Evolutionary conservation across 2,113 vertebrate genomes (phyloP), one percentile per base, ranked within the genome.

Genomic region (Mionectes macconnelli): DNA sequence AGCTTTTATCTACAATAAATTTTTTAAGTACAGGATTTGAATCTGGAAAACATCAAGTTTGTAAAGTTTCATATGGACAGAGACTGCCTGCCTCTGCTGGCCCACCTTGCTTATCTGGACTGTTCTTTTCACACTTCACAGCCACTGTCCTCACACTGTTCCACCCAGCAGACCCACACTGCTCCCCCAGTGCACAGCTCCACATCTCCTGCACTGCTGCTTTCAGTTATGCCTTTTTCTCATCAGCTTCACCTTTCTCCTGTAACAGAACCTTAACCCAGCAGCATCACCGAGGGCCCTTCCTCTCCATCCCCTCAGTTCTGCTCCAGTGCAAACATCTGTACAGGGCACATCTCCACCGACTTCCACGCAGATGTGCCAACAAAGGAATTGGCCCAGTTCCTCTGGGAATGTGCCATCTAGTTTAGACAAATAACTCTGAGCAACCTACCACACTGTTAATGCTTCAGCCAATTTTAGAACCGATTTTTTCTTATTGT

Each of bases 31-130:
- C 25, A 83, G 77, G 27, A 55, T 17, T 85, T 50, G 31, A 84
- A 86, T 81, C 91, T 95, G 94, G 93, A 93, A 95, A 88, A 90
- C 52, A 89, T 89, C 69, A 94, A 86, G 22, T 30, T 80, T 22
- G 4, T 55, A 4, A 79, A 39, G 42, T 31, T 80, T 66, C 22
- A 3, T 12, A n/a, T 35, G 79, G 59, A 63, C 21, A 66, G 39
- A 57, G 42, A 14, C 19, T 92, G 20, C 63, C 45, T 72, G 18
- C 33, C 55, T 33, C 59, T 84, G 80, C 76, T 74, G 85, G 57
- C 76, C 25, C 35, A 2, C 42, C 47, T 47, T 33, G 55, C 78
- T 92, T 74, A 55, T 80, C 89, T 81, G 77, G 35, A 9, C 30
- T 33, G 40, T 23, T 6, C 14, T 92, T 74, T 64, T 84, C 76